A percentile compares a stretch with the other conserved stretches of the same genome.
Conservation (phyloP, 2,888 invertebrate genomes). For the Melinaea marsaeus region DNA sequence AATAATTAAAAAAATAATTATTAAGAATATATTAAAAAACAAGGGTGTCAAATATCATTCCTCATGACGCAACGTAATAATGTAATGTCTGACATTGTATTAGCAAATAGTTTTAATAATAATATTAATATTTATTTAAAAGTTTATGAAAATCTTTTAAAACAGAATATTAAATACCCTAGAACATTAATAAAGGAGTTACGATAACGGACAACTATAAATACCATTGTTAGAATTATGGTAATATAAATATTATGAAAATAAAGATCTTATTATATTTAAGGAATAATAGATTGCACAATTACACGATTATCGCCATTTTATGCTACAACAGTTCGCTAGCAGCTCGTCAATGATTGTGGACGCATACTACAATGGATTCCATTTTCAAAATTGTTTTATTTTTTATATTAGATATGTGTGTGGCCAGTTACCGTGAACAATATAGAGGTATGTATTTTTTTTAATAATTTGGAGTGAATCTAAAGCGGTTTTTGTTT, state of each 20-base stretch:
- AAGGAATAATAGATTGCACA: constrained; percentile 6
- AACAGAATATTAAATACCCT: not conserved
- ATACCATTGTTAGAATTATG: constrained; percentile 1
- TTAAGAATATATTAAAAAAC: too few species aligned
- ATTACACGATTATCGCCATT: not conserved
- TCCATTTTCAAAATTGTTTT: constrained; percentile 27
- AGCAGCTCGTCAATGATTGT: not conserved
- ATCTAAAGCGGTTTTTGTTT: not conserved
- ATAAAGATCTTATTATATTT: constrained; percentile 5
- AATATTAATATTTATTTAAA: too few species aligned
- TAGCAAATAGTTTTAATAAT: too few species aligned
- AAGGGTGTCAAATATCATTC: too few species aligned
- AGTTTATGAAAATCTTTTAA: too few species aligned
- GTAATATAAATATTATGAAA: constrained; percentile 15
- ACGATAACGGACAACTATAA: not conserved
- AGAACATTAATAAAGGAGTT: not conserved
- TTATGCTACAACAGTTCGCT: constrained; percentile 1
- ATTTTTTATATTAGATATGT: constrained; percentile 30
- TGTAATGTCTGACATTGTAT: too few species aligned
- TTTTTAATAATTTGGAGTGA: not conserved
- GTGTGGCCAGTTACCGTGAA: constrained; percentile 34
- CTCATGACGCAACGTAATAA: too few species aligned
- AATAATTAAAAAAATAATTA: too few species aligned
- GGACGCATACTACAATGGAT: constrained; percentile 2
- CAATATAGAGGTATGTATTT: constrained; percentile 58